Base-by-base conservation (phyloP, 2,888 invertebrate species). In the Tryphoninae sp. region DNA sequence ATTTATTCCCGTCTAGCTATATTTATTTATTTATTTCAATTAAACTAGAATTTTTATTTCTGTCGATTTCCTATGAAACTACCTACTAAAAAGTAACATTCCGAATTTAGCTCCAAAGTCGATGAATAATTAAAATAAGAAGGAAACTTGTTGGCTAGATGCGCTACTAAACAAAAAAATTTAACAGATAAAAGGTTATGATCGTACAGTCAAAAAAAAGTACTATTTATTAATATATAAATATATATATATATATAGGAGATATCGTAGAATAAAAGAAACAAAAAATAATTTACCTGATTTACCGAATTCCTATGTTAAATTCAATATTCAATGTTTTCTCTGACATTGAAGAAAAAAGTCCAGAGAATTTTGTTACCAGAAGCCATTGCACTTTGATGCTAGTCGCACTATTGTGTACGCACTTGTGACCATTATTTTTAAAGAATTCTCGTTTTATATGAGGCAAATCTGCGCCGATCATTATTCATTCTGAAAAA, bases 371-470 rank as follows among this genome's bases (percentile, higher is more conserved):
- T 80, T 84, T 80, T 23, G 74, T 85, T 86, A 80, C 78, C 73
- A 22, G 53, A 79, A 80, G 71, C 76, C 69, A 69, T 80, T 83
- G 84, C 84, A 84, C 84, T 85, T 84, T 78, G 84, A 86, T 84
- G 81, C 89, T 88, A 88, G 89, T 89, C 89, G 86, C 83, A 87
- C 83, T 85, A 86, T 82, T 85, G 81, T 87, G 83, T 85, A 84
- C 83, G 75, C 78, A 76, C 58, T 55, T 71, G 53, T 22, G 16
- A 58, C 61, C 67, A 45, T 33, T 33, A 33, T 22, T n/a, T 72
- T 72, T 61, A 23, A 67, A 67, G 62, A 62, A 75, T 22, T 72
- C 62, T 22, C 49, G 33, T 49, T 33, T 69, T 65, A 19, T 23
- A 71, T 16, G 45, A 51, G 26, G 22, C 16, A 51, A 68, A 61